Evolutionary conservation across 1,140 invertebrate genomes (phyloP).

Genomic region (Stegodyphus mimosarum): DNA sequence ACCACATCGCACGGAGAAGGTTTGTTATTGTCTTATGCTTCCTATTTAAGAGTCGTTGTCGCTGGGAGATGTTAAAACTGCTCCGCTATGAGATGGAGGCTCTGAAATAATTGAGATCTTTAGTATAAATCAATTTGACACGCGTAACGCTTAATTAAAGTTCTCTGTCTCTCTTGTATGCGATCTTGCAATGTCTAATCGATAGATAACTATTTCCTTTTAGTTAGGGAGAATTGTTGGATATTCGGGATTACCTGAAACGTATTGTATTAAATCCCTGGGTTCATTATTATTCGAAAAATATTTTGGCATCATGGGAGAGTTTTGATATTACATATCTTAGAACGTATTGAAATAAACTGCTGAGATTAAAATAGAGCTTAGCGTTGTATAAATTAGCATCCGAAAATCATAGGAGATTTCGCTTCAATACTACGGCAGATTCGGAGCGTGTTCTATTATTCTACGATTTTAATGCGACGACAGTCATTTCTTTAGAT

Average conservation of each 20-base stretch:
- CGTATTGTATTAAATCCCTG: not conserved
- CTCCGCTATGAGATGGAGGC: not conserved
- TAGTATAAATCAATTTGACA: conserved; percentile 43
- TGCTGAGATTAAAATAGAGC: too few species aligned
- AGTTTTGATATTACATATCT: too few species aligned
- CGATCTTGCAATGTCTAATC: too few species aligned
- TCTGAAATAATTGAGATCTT: conserved; percentile 50
- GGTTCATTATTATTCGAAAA: not conserved
- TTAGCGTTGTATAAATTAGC: too few species aligned
- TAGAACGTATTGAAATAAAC: too few species aligned
- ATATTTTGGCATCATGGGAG: not conserved
- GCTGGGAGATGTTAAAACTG: too few species aligned
- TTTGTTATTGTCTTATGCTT: conserved; percentile 17
- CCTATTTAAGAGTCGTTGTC: conserved; percentile 1
- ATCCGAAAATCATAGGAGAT: too few species aligned
- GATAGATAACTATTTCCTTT: too few species aligned
- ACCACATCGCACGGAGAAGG: not conserved
- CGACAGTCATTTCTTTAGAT: too few species aligned
- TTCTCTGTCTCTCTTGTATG: not conserved
- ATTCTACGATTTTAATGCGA: too few species aligned
- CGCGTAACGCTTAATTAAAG: conserved; percentile 17
- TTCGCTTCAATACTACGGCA: too few species aligned
- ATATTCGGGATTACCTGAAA: not conserved
- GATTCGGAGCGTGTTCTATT: too few species aligned
- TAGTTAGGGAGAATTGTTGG: not conserved